A percentile compares a stretch with the other conserved stretches of the same genome.
Evolutionary conservation across 1,140 invertebrate species (phyloP).

Genomic region (Papilio dardanus): DNA sequence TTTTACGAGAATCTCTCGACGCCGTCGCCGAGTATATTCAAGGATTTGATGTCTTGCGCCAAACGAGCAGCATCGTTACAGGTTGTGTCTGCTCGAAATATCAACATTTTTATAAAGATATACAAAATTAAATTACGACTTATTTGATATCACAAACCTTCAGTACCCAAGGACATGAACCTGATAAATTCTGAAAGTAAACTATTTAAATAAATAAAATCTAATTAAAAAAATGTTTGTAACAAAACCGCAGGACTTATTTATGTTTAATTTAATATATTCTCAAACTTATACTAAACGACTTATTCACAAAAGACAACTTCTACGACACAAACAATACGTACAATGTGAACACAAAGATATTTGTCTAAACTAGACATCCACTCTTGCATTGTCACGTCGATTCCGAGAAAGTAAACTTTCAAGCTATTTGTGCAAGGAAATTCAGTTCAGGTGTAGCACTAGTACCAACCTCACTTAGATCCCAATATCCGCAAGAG

Average conservation of each 20-base stretch:
- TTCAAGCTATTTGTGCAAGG: constrained; percentile 8
- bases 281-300: no score
- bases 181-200: not conserved
- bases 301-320: no score
- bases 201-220: no score
- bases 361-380: not conserved
- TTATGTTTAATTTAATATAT: no score
- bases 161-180: not conserved
- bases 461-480: constrained; percentile 3
- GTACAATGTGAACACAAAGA: not conserved
- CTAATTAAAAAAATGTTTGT: no score
- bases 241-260: no score
- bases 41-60: constrained; percentile 22
- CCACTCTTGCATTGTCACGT: not conserved
- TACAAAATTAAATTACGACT: not conserved
- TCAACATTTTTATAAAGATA: constrained; percentile 6
- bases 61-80: constrained; percentile 24
- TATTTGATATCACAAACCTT: not conserved
- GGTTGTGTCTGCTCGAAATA: constrained; percentile 11
- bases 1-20: constrained; percentile 25
- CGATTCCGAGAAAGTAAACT: not conserved
- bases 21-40: constrained; percentile 13
- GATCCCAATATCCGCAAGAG: constrained; percentile 11
- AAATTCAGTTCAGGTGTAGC: not conserved
- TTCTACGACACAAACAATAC: not conserved